These are phyloP conservation scores for Selenia dentaria DNA, from an alignment of 2,888 invertebrate genomes.

Conservation along the genomic window DNA sequence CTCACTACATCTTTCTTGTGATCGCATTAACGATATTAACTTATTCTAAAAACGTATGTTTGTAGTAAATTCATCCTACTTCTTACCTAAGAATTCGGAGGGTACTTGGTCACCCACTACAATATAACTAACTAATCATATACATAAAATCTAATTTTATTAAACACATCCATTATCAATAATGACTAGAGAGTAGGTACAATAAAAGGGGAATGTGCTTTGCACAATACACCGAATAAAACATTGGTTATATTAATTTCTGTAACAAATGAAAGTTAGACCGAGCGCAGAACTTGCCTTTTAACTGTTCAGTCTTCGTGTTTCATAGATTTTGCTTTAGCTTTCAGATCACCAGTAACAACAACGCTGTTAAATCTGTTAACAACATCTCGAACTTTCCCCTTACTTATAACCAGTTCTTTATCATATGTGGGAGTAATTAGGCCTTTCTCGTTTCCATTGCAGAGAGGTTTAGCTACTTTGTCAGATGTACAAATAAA, in stretches of 20 bases:
- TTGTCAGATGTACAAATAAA: slow-evolving; percentile 21
- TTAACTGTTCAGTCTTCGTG: slow-evolving; percentile 52
- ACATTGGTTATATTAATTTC: slow-evolving; percentile 15
- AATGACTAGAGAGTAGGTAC: slow-evolving; percentile 42
- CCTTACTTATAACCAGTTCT: slow-evolving; percentile 74
- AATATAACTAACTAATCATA: slow-evolving; percentile 27
- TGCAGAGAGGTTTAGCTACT: slow-evolving; percentile 47
- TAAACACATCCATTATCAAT: slow-evolving; percentile 36
- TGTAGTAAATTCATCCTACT: slow-evolving; percentile 47
- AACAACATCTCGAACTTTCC: slow-evolving; percentile 77
- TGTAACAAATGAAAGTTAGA: slow-evolving; percentile 16
- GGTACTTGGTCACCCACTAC: slow-evolving; percentile 60
- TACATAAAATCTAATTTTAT: slow-evolving; percentile 29
- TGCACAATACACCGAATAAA: slow-evolving; percentile 49
- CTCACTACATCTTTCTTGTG: slow-evolving; percentile 77
- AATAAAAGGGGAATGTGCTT: slow-evolving; percentile 50
- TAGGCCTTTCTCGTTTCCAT: slow-evolving; percentile 62
- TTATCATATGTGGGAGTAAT: slow-evolving; percentile 76
- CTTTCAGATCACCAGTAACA: slow-evolving; percentile 40
- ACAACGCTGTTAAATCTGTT: slow-evolving; percentile 71
- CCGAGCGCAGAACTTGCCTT: slow-evolving; percentile 34
- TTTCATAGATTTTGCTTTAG: slow-evolving; percentile 48
- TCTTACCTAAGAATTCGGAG: slow-evolving; percentile 67
- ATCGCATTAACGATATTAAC: slow-evolving; percentile 43
- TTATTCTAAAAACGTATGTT: slow-evolving; percentile 35